A percentile compares a stretch with the other conserved stretches of the same genome.
Evolutionary conservation across 2,113 vertebrate species (phyloP).

Genomic region (Telmatochromis sp.): DNA sequence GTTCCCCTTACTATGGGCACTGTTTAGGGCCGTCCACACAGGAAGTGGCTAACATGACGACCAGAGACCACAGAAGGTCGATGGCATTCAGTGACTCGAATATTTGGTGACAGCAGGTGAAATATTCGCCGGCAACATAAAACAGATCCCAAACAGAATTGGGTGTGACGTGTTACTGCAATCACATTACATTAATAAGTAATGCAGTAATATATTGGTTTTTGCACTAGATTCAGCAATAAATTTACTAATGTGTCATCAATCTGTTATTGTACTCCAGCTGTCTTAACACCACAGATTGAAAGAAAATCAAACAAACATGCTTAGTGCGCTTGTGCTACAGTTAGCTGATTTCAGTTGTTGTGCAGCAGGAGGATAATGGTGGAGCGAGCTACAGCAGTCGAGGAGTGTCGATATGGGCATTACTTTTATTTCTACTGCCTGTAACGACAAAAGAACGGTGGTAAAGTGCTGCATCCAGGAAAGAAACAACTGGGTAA

Average conservation of each 20-base stretch:
- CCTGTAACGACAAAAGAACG: not conserved
- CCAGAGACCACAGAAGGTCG: not conserved
- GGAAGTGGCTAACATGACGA: accelerated
- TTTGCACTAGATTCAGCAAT: not conserved
- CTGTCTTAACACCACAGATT: not conserved
- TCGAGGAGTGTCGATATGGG: not conserved
- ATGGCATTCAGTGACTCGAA: not conserved
- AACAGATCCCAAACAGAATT: not conserved
- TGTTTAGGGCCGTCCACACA: not conserved
- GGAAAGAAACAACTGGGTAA: not conserved
- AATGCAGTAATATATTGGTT: accelerated
- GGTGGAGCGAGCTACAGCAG: not conserved
- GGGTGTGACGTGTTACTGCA: not conserved
- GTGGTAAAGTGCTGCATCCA: not conserved
- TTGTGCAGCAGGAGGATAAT: not conserved
- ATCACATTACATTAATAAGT: not conserved
- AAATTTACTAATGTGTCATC: not conserved
- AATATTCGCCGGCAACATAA: not conserved
- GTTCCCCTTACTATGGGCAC: not conserved
- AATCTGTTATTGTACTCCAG: not conserved
- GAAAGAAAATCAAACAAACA: not conserved
- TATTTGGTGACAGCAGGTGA: not conserved
- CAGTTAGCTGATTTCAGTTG: not conserved
- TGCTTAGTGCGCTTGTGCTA: not conserved
- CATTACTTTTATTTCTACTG: not conserved